Conservation (phyloP, 1,140 invertebrate genomes). For the Sarcophaga bullata region DNA sequence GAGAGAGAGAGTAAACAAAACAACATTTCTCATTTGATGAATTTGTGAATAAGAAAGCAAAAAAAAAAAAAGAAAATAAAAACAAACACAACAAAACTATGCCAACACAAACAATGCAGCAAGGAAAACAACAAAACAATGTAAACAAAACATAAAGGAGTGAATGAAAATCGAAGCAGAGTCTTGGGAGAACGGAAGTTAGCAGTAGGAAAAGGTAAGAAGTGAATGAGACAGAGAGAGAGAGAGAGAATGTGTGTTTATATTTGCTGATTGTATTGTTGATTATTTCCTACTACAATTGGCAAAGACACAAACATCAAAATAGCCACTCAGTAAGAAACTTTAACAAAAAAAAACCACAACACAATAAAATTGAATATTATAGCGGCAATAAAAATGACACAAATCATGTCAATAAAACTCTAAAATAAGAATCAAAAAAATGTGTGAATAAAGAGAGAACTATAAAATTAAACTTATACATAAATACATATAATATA, state of each 20-base stretch:
- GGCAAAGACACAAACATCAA: too few relatives aligned
- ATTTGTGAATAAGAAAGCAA: neutral
- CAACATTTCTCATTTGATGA: constrained; percentile 21
- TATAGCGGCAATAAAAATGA: constrained; percentile 22
- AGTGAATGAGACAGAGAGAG: neutral
- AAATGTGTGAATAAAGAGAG: neutral
- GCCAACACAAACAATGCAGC: too few relatives aligned
- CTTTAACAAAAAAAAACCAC: neutral
- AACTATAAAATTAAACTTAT: neutral
- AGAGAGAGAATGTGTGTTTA: neutral
- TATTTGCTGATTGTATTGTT: constrained; percentile 11
- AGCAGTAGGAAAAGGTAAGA: too few relatives aligned
- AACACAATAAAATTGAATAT: neutral
- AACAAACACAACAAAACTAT: neutral
- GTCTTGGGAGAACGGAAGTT: too few relatives aligned
- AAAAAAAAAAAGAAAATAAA: neutral
- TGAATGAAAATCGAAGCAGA: too few relatives aligned
- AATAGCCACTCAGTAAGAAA: too few relatives aligned
- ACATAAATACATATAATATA: neutral
- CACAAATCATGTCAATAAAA: constrained; percentile 22
- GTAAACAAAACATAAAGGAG: too few relatives aligned
- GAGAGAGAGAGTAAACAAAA: neutral
- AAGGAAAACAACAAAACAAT: too few relatives aligned
- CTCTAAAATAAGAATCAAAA: neutral
- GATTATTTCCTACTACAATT: neutral